These are phyloP conservation scores for Quadroppia sp. DNA, from an alignment of 2,888 invertebrate species.

Conservation along the genomic window DNA sequence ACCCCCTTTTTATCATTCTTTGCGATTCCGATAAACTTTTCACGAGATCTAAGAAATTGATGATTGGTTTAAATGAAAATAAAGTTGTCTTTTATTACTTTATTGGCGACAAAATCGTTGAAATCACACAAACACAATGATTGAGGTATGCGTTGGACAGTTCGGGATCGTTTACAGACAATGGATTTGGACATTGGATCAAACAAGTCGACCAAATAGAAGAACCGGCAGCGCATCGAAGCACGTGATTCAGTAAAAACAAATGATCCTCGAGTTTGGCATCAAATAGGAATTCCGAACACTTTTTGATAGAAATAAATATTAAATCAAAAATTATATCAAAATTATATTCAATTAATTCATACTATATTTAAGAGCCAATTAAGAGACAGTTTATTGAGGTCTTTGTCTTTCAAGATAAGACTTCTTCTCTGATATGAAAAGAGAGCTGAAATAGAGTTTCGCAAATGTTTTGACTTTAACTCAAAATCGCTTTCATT, in stretches of 20 bases:
- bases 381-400: slow-evolving; percentile 1
- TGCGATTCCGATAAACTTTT: slow-evolving; percentile 36
- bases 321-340: neutral
- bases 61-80: neutral
- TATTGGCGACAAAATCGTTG: slow-evolving; percentile 43
- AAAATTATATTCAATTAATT: neutral
- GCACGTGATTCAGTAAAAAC: slow-evolving; percentile 43
- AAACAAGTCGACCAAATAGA: slow-evolving; percentile 32
- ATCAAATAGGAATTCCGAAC: slow-evolving; percentile 12
- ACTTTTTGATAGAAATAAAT: neutral
- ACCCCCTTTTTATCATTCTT: neutral
- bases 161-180: slow-evolving; percentile 33
- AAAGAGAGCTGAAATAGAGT: slow-evolving; percentile 42
- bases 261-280: slow-evolving; percentile 37
- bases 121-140: slow-evolving; percentile 39
- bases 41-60: slow-evolving; percentile 21
- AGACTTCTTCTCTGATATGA: slow-evolving; percentile 38
- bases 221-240: slow-evolving; percentile 43
- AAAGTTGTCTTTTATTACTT: slow-evolving; percentile 12
- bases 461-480: slow-evolving; percentile 29
- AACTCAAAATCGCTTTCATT: slow-evolving; percentile 7
- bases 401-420: slow-evolving; percentile 25
- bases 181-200: slow-evolving; percentile 41
- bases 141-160: slow-evolving; percentile 36
- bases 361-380: slow-evolving; percentile 23